Percentiles rank a stretch among this genome's conserved stretches.
Conservation (phyloP, 2,888 invertebrate genomes). For the Stenichneumon culpator region DNA sequence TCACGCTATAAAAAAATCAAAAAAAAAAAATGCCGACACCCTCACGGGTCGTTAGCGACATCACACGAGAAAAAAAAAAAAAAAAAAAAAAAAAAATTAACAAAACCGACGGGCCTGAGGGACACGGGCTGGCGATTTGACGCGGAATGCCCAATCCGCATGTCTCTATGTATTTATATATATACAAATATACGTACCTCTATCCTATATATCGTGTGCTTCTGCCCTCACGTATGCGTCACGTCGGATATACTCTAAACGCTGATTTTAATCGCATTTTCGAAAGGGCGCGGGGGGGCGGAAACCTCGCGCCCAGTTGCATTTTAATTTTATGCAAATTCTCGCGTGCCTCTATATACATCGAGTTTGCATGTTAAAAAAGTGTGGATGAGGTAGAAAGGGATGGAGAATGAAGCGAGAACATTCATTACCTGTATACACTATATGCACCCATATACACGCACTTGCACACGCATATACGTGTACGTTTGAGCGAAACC, state of each 20-base stretch:
- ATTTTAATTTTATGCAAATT: constrained; percentile 67
- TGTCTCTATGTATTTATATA: too few species aligned
- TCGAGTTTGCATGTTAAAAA: constrained; percentile 52
- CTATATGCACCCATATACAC: background rate
- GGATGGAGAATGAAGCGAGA: constrained; percentile 13
- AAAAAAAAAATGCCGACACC: too few species aligned
- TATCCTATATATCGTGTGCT: constrained; percentile 25
- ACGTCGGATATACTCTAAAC: constrained; percentile 67
- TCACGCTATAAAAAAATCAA: too few species aligned
- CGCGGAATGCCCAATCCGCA: too few species aligned
- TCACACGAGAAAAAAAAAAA: too few species aligned
- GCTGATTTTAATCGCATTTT: constrained; percentile 68
- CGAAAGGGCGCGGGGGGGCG: background rate
- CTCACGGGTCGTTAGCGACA: too few species aligned
- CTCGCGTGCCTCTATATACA: constrained; percentile 30
- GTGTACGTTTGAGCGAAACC: constrained; percentile 8
- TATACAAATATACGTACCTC: constrained; percentile 11
- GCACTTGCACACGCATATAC: background rate
- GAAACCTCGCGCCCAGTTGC: constrained; percentile 57
- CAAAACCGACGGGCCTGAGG: too few species aligned
- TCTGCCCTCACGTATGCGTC: constrained; percentile 55
- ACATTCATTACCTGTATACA: constrained; percentile 10
- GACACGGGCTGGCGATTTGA: too few species aligned
- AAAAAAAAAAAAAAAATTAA: too few species aligned
- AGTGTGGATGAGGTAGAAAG: constrained; percentile 8